phyloP scores from a whole-genome alignment of 2,113 vertebrate species.

The Alaudala cheleensis region DNA sequence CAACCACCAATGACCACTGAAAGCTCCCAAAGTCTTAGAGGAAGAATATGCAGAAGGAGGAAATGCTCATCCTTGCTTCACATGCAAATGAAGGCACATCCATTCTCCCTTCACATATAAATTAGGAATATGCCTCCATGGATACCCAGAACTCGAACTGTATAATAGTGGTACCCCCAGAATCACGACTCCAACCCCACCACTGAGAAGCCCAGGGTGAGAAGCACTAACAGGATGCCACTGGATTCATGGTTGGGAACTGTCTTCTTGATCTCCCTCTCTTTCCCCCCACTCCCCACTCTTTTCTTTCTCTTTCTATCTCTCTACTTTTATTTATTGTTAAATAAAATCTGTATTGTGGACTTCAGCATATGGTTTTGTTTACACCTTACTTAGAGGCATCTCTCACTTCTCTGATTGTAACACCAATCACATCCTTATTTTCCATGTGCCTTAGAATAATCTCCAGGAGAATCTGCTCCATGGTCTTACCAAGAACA shows the following conservation, averaged over 20 bases:
- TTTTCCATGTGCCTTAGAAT: neutral
- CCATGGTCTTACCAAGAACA: neutral
- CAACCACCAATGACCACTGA: neutral
- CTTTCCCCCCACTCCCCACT: rapidly evolving
- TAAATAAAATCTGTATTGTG: neutral
- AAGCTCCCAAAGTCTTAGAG: neutral
- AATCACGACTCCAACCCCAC: neutral
- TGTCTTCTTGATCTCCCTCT: neutral
- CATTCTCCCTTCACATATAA: neutral
- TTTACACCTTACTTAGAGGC: neutral
- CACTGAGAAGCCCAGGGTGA: neutral
- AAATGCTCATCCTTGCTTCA: neutral
- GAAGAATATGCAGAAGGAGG: neutral
- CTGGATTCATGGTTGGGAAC: neutral
- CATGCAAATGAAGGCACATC: too few species aligned
- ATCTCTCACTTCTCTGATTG: neutral
- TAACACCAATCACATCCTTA: neutral
- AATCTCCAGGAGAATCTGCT: neutral
- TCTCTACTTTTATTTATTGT: neutral
- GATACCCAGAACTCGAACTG: neutral
- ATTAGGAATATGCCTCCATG: neutral
- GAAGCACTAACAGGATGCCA: neutral
- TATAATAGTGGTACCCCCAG: neutral
- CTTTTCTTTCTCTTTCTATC: neutral
- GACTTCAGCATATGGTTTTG: neutral